Percentiles rank a stretch among this genome's conserved stretches.
Evolutionary conservation across 2,797 vertebrate genomes (phyloP).

Genomic region (Epinephelus awoara): DNA sequence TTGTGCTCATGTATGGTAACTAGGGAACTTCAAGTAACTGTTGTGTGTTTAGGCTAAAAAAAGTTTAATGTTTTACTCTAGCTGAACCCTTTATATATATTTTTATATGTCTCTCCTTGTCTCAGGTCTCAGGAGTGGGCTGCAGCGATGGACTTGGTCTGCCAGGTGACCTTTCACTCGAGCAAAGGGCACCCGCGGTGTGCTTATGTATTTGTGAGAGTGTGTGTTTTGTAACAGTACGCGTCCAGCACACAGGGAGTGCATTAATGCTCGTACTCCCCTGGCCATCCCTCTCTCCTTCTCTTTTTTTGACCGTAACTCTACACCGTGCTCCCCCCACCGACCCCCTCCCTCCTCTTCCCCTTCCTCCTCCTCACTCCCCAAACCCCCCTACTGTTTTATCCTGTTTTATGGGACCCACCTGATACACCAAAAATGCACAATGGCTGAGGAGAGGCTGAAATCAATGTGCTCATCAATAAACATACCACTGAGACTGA

Average conservation of each 20-base stretch:
- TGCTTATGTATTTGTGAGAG: constrained; percentile 54
- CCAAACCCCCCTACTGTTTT: constrained; percentile 68
- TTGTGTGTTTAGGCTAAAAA: background rate
- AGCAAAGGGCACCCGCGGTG: constrained; percentile 57
- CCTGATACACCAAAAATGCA: constrained; percentile 73
- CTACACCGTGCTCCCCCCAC: constrained; percentile 52
- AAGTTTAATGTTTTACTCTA: constrained; percentile 18
- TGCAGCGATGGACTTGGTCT: constrained; percentile 32
- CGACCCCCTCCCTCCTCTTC: background rate
- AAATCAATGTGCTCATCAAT: constrained; percentile 61
- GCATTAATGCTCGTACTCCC: constrained; percentile 74
- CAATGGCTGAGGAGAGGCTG: constrained; percentile 39
- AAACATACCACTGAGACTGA: constrained; percentile 44
- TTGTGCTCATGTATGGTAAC: background rate
- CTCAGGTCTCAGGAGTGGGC: constrained; percentile 30
- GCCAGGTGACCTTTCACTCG: constrained; percentile 70
- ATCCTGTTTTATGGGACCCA: constrained; percentile 77
- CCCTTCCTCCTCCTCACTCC: constrained; percentile 26
- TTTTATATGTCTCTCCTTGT: constrained; percentile 19
- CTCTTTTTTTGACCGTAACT: constrained; percentile 73
- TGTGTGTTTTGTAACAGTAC: constrained; percentile 76
- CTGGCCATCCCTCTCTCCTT: constrained; percentile 57
- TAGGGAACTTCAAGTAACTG: background rate
- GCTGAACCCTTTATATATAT: constrained; percentile 7
- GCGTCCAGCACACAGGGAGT: constrained; percentile 71